Evolutionary conservation across 2,113 vertebrate species (phyloP), one percentile per base, ranked within the genome.

Genomic region (Ornithorhynchus anatinus): DNA sequence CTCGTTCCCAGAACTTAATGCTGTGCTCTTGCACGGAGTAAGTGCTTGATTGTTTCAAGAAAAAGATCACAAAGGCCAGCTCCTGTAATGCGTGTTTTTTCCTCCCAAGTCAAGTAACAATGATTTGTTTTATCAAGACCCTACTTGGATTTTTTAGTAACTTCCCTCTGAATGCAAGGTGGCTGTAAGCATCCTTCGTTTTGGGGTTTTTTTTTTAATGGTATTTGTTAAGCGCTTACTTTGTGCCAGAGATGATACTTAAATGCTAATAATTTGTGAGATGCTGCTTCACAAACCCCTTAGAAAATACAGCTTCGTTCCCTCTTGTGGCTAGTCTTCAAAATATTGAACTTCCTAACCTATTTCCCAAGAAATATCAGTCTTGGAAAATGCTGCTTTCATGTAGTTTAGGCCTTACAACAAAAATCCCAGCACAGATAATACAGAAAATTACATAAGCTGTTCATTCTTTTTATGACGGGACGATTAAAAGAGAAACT

Each of bases 401-500:
- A n/a, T n/a, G n/a, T n/a, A n/a, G n/a, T n/a, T n/a, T n/a, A n/a
- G n/a, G n/a, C n/a, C n/a, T n/a, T n/a, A n/a, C n/a, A n/a, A n/a
- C n/a, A n/a, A n/a, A n/a, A n/a, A n/a, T n/a, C 72, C 70, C 70
- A 80, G 72, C 63, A 75, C 72, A 81, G 81, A 66, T 62, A 82
- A 84, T 31, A 45, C 36, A 47, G 75, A 59, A n/a, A n/a, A n/a
- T 70, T 66, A 80, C 83, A 85, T 78, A 71, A 85, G 86, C 69
- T 75, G 81, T 78, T 85, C 75, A 60, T 75, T 80, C 79, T 43
- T 50, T 80, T 83, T 70, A 73, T 78, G 80, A 81, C 80, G 85
- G 78, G 64, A 80, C 81, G 80, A 88, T 88, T 85, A 88, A 88
- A 85, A 85, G 81, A 31, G 10, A 52, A 31, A 81, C 50, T 67